Base-by-base conservation (phyloP, 30 jellyfish, hydroid and myxozoan species). In the Hydra vulgaris region DNA sequence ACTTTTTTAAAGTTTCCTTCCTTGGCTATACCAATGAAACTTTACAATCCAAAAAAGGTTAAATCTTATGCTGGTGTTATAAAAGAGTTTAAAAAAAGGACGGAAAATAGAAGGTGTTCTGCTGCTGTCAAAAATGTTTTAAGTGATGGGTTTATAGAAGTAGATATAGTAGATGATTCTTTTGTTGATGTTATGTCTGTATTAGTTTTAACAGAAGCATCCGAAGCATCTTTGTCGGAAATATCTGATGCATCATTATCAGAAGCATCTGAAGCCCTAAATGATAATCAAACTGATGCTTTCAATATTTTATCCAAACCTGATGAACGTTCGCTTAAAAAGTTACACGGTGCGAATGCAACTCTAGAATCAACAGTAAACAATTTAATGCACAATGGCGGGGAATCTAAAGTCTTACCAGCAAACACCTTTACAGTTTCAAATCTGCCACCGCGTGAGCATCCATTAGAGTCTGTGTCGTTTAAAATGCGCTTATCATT, bases 391-490 rank as follows among this genome's bases (percentile, higher is more conserved):
- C n/a, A n/a, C n/a, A n/a, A n/a, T n/a, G n/a, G n/a, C n/a, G n/a
- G n/a, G n/a, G n/a, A n/a, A n/a, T n/a, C n/a, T 40, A 40, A 40
- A 40, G 5, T 12, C 12, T 5, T 12, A 3, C 7, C 75, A 68
- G 15, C 7, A n/a, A 68, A 68, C 25, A 20, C 27, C 53, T 78
- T 53, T 40, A 69, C 68, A 21, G 77, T 78, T 8, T 80, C 87
- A 68, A 66, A 72, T 21, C 24, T 80, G 22, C 87, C 87, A 21
- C 68, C 12, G 21, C 27, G 26, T 67, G 25, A 0, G 7, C 87
- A 80, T 24, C 84, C 87, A 21, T 71, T 80, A 22, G 87, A 80
- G 21, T 80, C 87, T 1, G 87, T 70, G 23, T 15, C 84, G 40
- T 22, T 22, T 23, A 80, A 80, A 55, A 80, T 80, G 81, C 70